Percentiles rank a stretch among this genome's conserved stretches.
These are phyloP conservation scores for Napeogenes sylphis DNA, from an alignment of 2,888 invertebrate genomes.

Conservation along the genomic window DNA sequence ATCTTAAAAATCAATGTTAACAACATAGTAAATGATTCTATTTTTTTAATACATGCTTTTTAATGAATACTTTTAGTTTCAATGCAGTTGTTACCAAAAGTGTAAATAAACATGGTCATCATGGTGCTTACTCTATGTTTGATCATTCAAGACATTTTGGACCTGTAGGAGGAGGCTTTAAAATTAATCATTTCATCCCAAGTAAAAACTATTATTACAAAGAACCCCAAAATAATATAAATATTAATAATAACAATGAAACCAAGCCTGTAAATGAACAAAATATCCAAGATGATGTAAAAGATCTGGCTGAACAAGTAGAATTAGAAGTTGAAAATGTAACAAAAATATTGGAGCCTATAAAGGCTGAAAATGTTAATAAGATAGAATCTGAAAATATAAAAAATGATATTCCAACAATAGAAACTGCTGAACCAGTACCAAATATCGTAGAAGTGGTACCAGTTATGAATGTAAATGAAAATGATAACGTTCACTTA, in stretches of 20 bases:
- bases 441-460: slow-evolving; percentile 42
- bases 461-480: slow-evolving; percentile 34
- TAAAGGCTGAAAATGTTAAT: slow-evolving; percentile 9
- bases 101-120: slow-evolving; percentile 59
- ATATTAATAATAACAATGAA: slow-evolving; percentile 23
- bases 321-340: slow-evolving; percentile 16
- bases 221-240: slow-evolving; percentile 27
- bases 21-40: too few relatives aligned
- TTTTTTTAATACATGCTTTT: too few relatives aligned
- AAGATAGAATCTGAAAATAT: slow-evolving; percentile 5
- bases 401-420: slow-evolving; percentile 32
- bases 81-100: slow-evolving; percentile 77
- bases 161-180: slow-evolving; percentile 56
- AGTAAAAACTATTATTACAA: slow-evolving; percentile 46
- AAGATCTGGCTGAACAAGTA: slow-evolving; percentile 31
- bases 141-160: slow-evolving; percentile 59
- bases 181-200: slow-evolving; percentile 66
- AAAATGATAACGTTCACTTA: slow-evolving; percentile 26
- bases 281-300: slow-evolving; percentile 27
- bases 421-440: slow-evolving; percentile 37
- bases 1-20: too few relatives aligned
- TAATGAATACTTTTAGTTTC: slow-evolving; percentile 54
- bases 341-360: slow-evolving; percentile 13
- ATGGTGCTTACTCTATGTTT: slow-evolving; percentile 53
- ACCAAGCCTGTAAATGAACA: slow-evolving; percentile 43